Evolutionary conservation across 2,113 vertebrate genomes (phyloP).

Genomic region (Lophochroa leadbeateri): DNA sequence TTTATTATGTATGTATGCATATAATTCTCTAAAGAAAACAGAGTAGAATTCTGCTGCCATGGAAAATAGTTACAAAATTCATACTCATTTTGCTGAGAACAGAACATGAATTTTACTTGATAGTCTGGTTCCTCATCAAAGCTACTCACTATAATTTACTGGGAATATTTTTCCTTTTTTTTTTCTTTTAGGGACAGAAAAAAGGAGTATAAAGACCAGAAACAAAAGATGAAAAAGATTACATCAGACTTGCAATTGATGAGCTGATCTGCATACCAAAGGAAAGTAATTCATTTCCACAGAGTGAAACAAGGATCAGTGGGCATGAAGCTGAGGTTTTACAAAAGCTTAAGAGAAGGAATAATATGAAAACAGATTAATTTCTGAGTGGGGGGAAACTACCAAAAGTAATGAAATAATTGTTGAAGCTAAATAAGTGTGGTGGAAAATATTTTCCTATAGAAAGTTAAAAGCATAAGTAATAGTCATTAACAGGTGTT

Average conservation of each 20-base stretch:
- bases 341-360: constrained; percentile 17
- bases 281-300: constrained; percentile 27
- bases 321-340: not conserved
- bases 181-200: not conserved
- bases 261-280: not conserved
- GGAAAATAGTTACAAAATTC: not conserved
- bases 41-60: not conserved
- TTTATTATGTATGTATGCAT: not conserved
- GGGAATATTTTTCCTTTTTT: not conserved
- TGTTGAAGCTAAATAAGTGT: not conserved
- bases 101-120: not conserved
- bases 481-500: constrained; percentile 15
- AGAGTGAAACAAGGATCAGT: constrained; percentile 6
- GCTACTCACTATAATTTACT: not conserved
- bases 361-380: constrained; percentile 19
- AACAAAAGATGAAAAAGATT: constrained; percentile 10
- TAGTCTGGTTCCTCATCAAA: not conserved
- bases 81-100: not conserved
- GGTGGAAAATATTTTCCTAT: not conserved
- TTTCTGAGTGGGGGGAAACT: not conserved
- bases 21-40: not conserved
- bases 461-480: not conserved
- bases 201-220: not conserved
- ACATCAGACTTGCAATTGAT: constrained; percentile 15
- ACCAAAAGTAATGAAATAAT: not conserved